Evolutionary conservation across 2,797 vertebrate species (phyloP).

Genomic region (Protosalanx chinensis): DNA sequence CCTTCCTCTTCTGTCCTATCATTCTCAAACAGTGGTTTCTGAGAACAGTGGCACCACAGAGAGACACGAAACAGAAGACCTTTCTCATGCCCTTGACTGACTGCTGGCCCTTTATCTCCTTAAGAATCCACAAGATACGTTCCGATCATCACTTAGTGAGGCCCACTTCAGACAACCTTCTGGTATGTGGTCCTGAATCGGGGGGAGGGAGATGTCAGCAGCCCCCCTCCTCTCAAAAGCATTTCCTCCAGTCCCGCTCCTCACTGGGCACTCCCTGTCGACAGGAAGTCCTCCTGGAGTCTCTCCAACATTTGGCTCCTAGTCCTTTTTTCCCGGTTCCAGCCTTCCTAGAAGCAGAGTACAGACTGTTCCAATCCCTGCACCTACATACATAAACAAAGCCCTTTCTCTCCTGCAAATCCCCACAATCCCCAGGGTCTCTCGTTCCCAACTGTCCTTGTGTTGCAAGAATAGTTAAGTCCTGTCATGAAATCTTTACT

Average conservation of each 20-base stretch:
- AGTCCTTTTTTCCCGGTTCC: conserved; percentile 39
- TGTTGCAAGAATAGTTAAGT: conserved; percentile 9
- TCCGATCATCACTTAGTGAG: background rate
- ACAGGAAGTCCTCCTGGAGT: conserved; percentile 66
- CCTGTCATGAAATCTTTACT: background rate
- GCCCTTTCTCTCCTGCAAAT: conserved; percentile 12
- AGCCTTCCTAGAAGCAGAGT: background rate
- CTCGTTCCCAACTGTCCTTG: conserved; percentile 12
- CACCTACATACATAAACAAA: conserved; percentile 54
- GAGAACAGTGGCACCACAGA: conserved; percentile 33
- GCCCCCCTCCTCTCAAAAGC: conserved; percentile 31
- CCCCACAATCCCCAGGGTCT: conserved; percentile 32
- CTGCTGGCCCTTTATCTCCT: conserved; percentile 10
- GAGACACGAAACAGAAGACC: conserved; percentile 24
- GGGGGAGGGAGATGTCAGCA: conserved; percentile 12
- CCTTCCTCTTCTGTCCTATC: background rate
- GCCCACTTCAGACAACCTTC: background rate
- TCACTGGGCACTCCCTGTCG: conserved; percentile 49
- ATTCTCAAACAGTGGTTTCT: conserved; percentile 17
- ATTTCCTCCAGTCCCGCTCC: conserved; percentile 57
- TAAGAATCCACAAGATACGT: background rate
- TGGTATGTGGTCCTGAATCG: conserved; percentile 6
- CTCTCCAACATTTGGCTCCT: conserved; percentile 44
- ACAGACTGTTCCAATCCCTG: conserved; percentile 15
- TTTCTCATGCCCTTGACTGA: conserved; percentile 11